Evolutionary conservation across 1,140 invertebrate species (phyloP).

Genomic region (Drosophila equinoxialis): DNA sequence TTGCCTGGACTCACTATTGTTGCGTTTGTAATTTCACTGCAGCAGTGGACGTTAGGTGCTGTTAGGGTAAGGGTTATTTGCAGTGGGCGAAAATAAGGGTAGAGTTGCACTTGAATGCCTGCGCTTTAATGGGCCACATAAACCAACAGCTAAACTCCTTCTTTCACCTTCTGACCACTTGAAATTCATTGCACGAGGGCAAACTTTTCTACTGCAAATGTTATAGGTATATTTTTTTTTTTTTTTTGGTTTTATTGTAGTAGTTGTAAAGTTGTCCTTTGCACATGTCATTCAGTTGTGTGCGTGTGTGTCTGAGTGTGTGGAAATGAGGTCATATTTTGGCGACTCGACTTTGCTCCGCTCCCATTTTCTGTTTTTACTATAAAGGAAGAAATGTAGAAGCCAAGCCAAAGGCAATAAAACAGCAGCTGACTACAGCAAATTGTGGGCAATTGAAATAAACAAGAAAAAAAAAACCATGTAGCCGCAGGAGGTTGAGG

Average conservation of each 20-base stretch:
- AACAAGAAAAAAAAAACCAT: not conserved
- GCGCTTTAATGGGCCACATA: slow-evolving; percentile 46
- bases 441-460: slow-evolving; percentile 41
- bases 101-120: slow-evolving; percentile 21
- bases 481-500: not conserved
- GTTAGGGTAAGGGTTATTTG: not conserved
- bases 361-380: too few species aligned
- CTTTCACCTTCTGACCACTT: slow-evolving; percentile 38
- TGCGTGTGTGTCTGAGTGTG: slow-evolving; percentile 22
- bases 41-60: slow-evolving; percentile 19
- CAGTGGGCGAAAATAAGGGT: not conserved
- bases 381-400: slow-evolving; percentile 30
- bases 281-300: slow-evolving; percentile 7
- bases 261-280: slow-evolving; percentile 28
- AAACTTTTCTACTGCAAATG: slow-evolving; percentile 22
- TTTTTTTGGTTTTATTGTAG: not conserved
- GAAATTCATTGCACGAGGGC: slow-evolving; percentile 57
- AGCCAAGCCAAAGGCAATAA: slow-evolving; percentile 32
- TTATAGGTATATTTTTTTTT: not conserved
- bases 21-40: slow-evolving; percentile 42
- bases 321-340: slow-evolving; percentile 74
- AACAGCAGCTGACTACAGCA: slow-evolving; percentile 33
- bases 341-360: slow-evolving; percentile 32
- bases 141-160: slow-evolving; percentile 12
- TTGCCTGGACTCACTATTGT: not conserved